Conservation (phyloP, 2,113 vertebrate species). For the Mormyrus lacerda region DNA sequence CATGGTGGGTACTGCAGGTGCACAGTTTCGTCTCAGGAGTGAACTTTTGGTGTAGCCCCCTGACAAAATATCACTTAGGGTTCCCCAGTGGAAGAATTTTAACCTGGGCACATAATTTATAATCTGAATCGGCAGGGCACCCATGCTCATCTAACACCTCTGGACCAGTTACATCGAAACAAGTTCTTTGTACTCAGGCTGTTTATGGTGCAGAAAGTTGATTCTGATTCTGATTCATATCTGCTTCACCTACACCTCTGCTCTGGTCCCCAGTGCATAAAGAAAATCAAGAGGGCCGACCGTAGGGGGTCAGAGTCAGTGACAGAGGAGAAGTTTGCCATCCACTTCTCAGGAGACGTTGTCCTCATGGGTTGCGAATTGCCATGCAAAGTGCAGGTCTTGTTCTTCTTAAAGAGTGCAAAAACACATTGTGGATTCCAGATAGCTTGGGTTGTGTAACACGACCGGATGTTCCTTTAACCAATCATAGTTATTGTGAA, state of each 20-base stretch:
- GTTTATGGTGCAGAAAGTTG: neutral
- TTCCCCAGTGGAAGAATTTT: neutral
- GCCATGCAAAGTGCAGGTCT: conserved; percentile 70
- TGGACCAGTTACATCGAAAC: neutral
- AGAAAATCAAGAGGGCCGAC: conserved; percentile 92
- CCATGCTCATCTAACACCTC: neutral
- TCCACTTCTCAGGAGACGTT: conserved; percentile 79
- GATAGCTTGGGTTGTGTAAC: neutral
- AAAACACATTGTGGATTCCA: neutral
- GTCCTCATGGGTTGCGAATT: conserved; percentile 63
- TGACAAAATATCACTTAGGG: neutral
- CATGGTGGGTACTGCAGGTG: conserved; percentile 63
- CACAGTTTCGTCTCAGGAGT: neutral
- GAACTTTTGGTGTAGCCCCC: neutral
- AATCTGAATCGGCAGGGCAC: neutral
- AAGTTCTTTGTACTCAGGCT: neutral
- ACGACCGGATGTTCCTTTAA: neutral
- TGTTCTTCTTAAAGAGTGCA: neutral
- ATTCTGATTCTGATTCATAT: neutral
- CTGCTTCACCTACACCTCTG: neutral
- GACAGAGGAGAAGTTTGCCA: conserved; percentile 92
- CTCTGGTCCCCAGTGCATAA: conserved; percentile 70
- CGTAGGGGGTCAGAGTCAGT: conserved; percentile 91
- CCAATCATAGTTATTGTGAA: neutral
- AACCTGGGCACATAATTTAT: neutral